Evolutionary conservation across 2,797 vertebrate genomes (phyloP), one percentile per base, ranked within the genome.

Genomic region (Heliangelus exortis): DNA sequence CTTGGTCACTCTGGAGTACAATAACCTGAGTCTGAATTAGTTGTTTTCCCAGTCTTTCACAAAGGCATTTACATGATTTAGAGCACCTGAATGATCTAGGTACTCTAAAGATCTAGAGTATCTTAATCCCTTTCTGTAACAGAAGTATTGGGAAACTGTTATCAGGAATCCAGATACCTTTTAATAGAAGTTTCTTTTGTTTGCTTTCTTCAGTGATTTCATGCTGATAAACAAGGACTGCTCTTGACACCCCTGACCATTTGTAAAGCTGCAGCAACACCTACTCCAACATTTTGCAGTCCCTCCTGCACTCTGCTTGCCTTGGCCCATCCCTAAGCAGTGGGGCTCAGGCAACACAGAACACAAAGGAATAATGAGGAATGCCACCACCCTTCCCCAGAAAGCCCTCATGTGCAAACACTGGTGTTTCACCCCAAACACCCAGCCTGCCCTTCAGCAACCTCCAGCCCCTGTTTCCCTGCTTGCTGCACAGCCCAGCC

Each of bases 281-380:
- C 62, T 87, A 76, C 94, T 95, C 77, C 83, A 77, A 28, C 58
- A 83, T 89, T 94, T 77, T 92, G 91, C 69, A 95, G 92, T 94
- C 91, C 87, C 45, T 63, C 84, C 54, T 31, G n/a, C 34, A 76
- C 48, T 89, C 19, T 84, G 86, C 89, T 91, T n/a, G 61, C 66
- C 5, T 26, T 75, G 77, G 66, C 57, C 41, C 91, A 39, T 15
- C 15, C 34, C n/a, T 48, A 62, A 48, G 23, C 36, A 50, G 45
- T 29, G 28, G 23, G 25, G 23, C 66, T 41, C 53, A 57, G 36
- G 48, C 6, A 54, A 61, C 55, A 26, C 31, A 43, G 10, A 48
- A 43, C 4, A 65, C 34, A 15, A 76, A 54, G 3, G 10, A 84
- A 47, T 39, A 68, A 62, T 17, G 29, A 57, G n/a, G 20, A 83